Evolutionary conservation across 1,140 invertebrate species (phyloP), one percentile per base, ranked within the genome.

Genomic region (Brevipalpus yothersi): DNA sequence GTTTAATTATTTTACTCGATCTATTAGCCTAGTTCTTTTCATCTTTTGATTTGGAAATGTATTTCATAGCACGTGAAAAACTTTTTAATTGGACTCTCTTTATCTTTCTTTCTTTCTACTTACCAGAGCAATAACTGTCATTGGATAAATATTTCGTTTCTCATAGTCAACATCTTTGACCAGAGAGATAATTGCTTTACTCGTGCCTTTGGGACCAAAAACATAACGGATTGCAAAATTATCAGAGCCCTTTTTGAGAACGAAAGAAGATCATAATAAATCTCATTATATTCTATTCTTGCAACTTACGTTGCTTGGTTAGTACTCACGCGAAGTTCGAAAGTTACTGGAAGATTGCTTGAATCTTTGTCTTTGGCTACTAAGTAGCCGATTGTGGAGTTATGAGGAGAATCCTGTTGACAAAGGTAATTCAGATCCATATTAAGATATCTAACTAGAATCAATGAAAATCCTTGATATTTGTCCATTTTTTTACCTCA

Each of bases 101-200:
- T n/a, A n/a, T n/a, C n/a, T n/a, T n/a, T n/a, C n/a, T n/a, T n/a
- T 47, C 13, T n/a, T n/a, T 4, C 12, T 15, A 61, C 63, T 76
- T 78, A 87, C 84, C 74, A 83, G 80, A 17, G 84, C 84, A 57
- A 84, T 78, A 64, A 88, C 76, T 4, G 80, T 81, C 62, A 88
- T 71, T 60, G 81, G 81, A 69, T 86, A 84, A 76, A 86, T 82
- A 54, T 83, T 82, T 71, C 83, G 81, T 39, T 77, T 82, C 67
- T 89, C 86, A 67, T 86, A 89, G 72, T 89, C 86, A 58, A 89
- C 70, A 63, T 79, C 76, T 21, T 80, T 80, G 40, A 80, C 75
- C 17, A 87, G 70, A 59, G 80, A 79, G 66, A 87, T 80, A 2
- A 81, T 79, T 45, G 81, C 83, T 69, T 82, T 80, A 23, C 81